These are phyloP conservation scores for Anhinga anhinga DNA, from an alignment of 2,113 vertebrate genomes.

Conservation along the genomic window DNA sequence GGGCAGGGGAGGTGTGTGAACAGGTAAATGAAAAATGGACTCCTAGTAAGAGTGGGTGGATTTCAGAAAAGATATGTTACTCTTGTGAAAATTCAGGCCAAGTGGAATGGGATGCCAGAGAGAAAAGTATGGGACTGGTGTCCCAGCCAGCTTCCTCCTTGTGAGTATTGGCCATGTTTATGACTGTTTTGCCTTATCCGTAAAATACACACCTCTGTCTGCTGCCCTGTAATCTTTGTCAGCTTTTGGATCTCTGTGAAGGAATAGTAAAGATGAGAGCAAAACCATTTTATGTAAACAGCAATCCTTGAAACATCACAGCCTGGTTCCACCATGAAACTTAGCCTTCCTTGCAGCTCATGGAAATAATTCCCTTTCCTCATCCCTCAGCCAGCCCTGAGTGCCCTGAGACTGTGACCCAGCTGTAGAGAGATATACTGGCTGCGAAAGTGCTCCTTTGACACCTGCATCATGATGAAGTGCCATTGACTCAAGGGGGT, in stretches of 20 bases:
- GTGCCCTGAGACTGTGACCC: background rate
- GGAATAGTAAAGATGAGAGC: background rate
- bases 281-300: background rate
- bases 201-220: background rate
- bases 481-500: background rate
- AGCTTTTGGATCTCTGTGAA: background rate
- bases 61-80: background rate
- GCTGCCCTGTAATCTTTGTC: background rate
- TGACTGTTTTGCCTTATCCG: background rate
- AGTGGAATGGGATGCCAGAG: background rate
- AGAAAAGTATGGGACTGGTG: background rate
- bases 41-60: background rate
- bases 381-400: background rate
- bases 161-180: background rate
- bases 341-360: background rate
- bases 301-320: background rate
- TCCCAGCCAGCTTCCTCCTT: background rate
- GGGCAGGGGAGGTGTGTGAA: background rate
- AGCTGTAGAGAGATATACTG: background rate
- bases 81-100: background rate
- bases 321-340: background rate
- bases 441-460: background rate
- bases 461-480: background rate
- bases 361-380: background rate
- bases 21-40: background rate